Base-by-base conservation (phyloP, 2,113 vertebrate genomes). In the Brienomyrus longianalis region DNA sequence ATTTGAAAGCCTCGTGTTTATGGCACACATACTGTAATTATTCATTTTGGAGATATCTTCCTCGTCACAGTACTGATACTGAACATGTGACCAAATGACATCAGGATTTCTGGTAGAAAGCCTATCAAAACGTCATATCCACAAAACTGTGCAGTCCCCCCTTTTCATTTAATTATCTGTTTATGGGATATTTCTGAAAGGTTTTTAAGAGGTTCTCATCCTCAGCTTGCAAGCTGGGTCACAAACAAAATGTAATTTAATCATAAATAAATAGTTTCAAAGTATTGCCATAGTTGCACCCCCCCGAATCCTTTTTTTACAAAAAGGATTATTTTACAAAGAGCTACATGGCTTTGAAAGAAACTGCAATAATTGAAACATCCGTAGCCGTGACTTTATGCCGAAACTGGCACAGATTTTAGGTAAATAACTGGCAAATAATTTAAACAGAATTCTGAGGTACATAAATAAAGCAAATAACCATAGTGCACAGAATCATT, bases 371-470 rank as follows among this genome's bases (percentile, higher is more conserved):
- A 23, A 87, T 23, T 50, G 52, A 87, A 56, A n/a, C 23, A 21
- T 15, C 6, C 50, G 83, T 54, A 70, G 54, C 35, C 8, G 62
- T 90, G 19, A 45, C 43, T 48, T 50, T 31, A 31, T 86, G 52
- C 15, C 83, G n/a, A 86, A 23, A 43, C 19, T 89, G 47, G 51
- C 7, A 31, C 21, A 47, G 13, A 48, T 27, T 35, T 35, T 50
- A 47, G 13, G 39, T 83, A 83, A 43, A 83, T 31, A 66, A 83
- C 52, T 59, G 51, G 59, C 43, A 70, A 86, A 89, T 86, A 66
- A 86, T 90, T 66, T 90, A 47, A 66, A 70, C 45, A 86, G 47
- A 74, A 89, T 74, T 43, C 66, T 89, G 45, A 89, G 85, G 66
- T 70, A 86, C 51, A 52, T 43, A 88, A 89, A 86, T 90, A 86